Conservation (phyloP, 2,888 invertebrate species). For the Cephus pulcher region DNA sequence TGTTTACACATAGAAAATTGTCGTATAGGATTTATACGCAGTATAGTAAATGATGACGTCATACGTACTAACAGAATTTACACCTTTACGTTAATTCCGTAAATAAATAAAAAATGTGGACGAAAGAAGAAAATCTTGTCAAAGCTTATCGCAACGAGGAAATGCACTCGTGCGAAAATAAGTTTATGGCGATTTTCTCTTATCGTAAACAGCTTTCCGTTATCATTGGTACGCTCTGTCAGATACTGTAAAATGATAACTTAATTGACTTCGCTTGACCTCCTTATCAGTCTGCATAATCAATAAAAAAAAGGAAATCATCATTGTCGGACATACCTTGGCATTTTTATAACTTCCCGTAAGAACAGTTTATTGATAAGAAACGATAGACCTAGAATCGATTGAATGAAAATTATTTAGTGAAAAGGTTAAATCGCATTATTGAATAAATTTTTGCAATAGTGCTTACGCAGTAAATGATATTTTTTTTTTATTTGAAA, state of each 20-base stretch:
- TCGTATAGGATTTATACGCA: neutral
- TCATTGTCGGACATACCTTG: neutral
- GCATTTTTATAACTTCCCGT: neutral
- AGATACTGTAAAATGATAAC: neutral
- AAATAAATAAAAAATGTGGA: neutral
- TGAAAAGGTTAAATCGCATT: neutral
- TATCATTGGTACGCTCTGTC: neutral
- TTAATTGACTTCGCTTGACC: neutral
- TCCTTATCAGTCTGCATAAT: neutral
- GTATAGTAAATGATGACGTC: neutral
- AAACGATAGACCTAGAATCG: neutral
- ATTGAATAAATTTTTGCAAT: neutral
- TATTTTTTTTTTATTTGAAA: no score
- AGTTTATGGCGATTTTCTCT: neutral
- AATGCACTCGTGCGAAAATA: neutral
- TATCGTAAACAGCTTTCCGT: neutral
- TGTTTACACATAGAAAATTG: neutral
- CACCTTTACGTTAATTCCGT: no score
- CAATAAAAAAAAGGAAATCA: neutral
- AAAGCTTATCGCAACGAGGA: neutral
- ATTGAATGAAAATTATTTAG: neutral
- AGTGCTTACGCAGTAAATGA: neutral
- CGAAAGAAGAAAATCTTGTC: neutral
- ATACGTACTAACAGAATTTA: neutral
- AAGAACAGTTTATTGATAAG: neutral